These are phyloP conservation scores for Dolichomitus sp. DNA, from an alignment of 2,888 invertebrate species.

Conservation along the genomic window DNA sequence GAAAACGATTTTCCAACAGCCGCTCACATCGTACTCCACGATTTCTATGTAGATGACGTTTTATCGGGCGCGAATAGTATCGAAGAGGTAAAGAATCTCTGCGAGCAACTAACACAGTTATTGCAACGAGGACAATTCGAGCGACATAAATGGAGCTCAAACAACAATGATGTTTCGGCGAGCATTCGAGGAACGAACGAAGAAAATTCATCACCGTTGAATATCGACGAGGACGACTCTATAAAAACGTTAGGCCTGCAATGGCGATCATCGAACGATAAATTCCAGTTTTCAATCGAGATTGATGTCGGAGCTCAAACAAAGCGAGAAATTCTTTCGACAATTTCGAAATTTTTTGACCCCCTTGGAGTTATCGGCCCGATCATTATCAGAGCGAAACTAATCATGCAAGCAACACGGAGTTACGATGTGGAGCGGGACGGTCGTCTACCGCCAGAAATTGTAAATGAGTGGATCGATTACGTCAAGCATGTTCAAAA, in stretches of 20 bases:
- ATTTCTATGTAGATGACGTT: slow-evolving; percentile 58
- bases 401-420: slow-evolving; percentile 27
- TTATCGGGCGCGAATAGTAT: slow-evolving; percentile 39
- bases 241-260: slow-evolving; percentile 43
- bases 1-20: slow-evolving; percentile 25
- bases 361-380: slow-evolving; percentile 34
- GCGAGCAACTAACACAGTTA: slow-evolving; percentile 15
- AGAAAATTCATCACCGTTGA: not conserved
- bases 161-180: not conserved
- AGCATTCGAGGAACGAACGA: slow-evolving; percentile 8
- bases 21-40: not conserved
- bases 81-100: slow-evolving; percentile 14
- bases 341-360: slow-evolving; percentile 38
- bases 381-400: slow-evolving; percentile 16
- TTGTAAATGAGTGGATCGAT: slow-evolving; percentile 20
- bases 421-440: slow-evolving; percentile 11
- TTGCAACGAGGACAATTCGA: slow-evolving; percentile 49
- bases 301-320: not conserved
- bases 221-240: slow-evolving; percentile 1
- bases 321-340: slow-evolving; percentile 44
- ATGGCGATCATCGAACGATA: slow-evolving; percentile 28
- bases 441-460: not conserved
- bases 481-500: slow-evolving; percentile 7
- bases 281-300: slow-evolving; percentile 29
- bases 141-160: slow-evolving; percentile 59